Evolutionary conservation across 2,888 invertebrate species (phyloP), one percentile per base, ranked within the genome.

Genomic region (Keiferia lycopersicella): DNA sequence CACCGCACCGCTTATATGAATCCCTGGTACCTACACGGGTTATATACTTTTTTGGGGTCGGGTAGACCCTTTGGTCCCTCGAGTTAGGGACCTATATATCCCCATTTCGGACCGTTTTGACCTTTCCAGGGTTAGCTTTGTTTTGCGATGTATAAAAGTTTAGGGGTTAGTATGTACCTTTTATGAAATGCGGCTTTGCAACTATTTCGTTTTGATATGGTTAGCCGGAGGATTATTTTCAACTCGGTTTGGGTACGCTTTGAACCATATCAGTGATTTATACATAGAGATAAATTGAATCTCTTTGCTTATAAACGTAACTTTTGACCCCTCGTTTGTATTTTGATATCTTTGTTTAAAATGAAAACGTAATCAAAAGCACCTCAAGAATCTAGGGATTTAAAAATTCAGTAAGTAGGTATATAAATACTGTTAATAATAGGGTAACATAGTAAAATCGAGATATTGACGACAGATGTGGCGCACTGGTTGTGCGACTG

Each of bases 31-130:
- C 83, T 84, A 86, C 80, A 73, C 76, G 83, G 83, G 84, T 84
- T 91, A 89, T 90, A 88, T 90, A 89, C 89, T 88, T 91, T 91
- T 91, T 90, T 88, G 88, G 88, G 88, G 82, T 86, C 86, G 86
- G 80, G 76, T 82, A 83, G 89, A 86, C 87, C 87, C 87, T 88
- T 88, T 84, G 87, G 86, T 76, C 75, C 79, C 81, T 83, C 77
- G 81, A 84, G 86, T 84, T 84, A 81, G 87, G 87, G 84, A 80
- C 87, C 87, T 85, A 87, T 84, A 82, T 86, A 86, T 84, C 83
- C 84, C 81, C 84, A 86, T 86, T 84, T 82, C 81, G 84, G 75
- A 71, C 75, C 79, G 81, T 80, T 84, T 81, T 84, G 86, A 87
- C 87, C 88, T 87, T 87, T 83, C 78, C 78, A 83, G 82, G 81